phyloP scores from a whole-genome alignment of 2,888 invertebrate genomes.

The Diarsia dahlii region DNA sequence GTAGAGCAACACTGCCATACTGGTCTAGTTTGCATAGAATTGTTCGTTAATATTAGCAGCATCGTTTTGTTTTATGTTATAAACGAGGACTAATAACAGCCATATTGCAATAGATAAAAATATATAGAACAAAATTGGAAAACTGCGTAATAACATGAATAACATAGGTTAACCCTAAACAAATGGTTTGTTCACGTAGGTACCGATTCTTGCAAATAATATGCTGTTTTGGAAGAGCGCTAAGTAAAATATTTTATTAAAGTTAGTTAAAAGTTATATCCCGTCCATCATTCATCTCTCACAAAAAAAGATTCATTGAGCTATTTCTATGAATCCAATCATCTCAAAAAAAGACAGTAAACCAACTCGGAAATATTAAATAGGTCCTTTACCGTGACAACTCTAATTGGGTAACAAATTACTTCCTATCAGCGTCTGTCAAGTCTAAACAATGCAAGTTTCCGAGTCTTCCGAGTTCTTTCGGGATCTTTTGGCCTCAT shows the following conservation, averaged over 20 bases:
- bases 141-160: not conserved
- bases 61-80: slow-evolving; percentile 36
- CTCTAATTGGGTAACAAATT: slow-evolving; percentile 62
- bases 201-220: no score
- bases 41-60: slow-evolving; percentile 22
- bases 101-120: slow-evolving; percentile 26
- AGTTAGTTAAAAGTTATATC: not conserved
- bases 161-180: not conserved
- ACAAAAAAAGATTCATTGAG: not conserved
- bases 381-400: slow-evolving; percentile 17
- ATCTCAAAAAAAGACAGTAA: slow-evolving; percentile 10
- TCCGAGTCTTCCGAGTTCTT: slow-evolving; percentile 44
- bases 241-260: not conserved
- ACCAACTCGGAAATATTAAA: slow-evolving; percentile 31
- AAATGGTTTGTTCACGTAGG: not conserved
- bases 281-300: not conserved
- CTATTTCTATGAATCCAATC: not conserved
- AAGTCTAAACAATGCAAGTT: slow-evolving; percentile 68
- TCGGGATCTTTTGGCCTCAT: slow-evolving; percentile 68
- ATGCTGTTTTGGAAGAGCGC: not conserved
- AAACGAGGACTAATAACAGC: not conserved
- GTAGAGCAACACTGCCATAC: not conserved
- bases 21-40: slow-evolving; percentile 27
- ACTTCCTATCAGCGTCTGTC: slow-evolving; percentile 50
- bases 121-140: not conserved